Conservation (phyloP, 2,113 vertebrate species). For the Gadus chalcogrammus region DNA sequence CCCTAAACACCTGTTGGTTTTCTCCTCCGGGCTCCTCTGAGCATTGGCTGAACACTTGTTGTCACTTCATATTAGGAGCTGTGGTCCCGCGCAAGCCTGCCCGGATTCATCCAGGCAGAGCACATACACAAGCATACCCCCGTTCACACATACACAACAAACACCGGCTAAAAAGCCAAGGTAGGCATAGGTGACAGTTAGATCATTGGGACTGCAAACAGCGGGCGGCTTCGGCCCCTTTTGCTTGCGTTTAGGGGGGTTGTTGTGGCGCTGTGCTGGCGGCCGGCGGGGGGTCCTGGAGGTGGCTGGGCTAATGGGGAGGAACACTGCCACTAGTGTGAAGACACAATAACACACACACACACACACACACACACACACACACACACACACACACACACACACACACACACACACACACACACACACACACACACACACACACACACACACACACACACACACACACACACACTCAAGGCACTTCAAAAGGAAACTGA, state of each 20-base stretch:
- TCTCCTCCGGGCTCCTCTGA: too few relatives aligned
- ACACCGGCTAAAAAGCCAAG: not conserved
- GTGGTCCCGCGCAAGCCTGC: not conserved
- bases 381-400: not conserved
- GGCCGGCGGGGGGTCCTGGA: not conserved
- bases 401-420: not conserved
- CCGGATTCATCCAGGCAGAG: too few relatives aligned
- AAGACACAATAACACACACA: not conserved
- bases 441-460: not conserved
- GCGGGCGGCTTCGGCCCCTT: not conserved
- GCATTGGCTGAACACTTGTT: slow-evolving; percentile 65
- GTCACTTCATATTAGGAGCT: slow-evolving; percentile 78
- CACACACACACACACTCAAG: not conserved
- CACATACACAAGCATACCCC: too few relatives aligned
- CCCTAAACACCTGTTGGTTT: not conserved
- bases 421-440: not conserved
- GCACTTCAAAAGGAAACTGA: slow-evolving; percentile 5
- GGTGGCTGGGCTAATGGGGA: not conserved
- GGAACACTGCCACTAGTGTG: slow-evolving; percentile 2
- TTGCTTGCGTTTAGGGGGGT: not conserved
- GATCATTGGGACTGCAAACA: slow-evolving; percentile 5
- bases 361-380: not conserved
- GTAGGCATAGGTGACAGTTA: slow-evolving; percentile 4
- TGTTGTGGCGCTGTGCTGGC: not conserved
- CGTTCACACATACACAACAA: slow-evolving; percentile 13